Percentiles rank a stretch among this genome's conserved stretches.
phyloP scores from a whole-genome alignment of 2,797 vertebrate species.

The Lithobates sylvaticus region DNA sequence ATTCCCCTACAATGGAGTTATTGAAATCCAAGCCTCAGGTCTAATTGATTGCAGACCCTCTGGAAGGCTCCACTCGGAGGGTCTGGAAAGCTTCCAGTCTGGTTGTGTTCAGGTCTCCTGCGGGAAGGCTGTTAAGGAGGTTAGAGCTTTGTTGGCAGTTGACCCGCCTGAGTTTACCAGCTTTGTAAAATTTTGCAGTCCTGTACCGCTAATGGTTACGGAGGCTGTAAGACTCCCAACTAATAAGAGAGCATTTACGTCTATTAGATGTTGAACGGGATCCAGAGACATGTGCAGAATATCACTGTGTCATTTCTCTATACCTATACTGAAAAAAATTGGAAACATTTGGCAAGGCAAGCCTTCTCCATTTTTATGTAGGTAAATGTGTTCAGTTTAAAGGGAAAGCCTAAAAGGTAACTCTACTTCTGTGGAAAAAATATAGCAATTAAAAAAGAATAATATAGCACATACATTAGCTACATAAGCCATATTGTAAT shows the following conservation, averaged over 20 bases:
- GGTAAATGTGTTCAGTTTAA: too few relatives aligned
- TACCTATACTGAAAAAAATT: too few relatives aligned
- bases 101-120: constrained; percentile 55
- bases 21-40: constrained; percentile 70
- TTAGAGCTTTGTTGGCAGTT: constrained; percentile 53
- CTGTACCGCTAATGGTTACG: constrained; percentile 40
- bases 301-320: background rate
- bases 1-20: constrained; percentile 74
- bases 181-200: background rate
- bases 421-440: too few relatives aligned
- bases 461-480: too few relatives aligned
- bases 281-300: background rate
- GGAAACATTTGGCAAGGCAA: too few relatives aligned
- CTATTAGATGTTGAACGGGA: constrained; percentile 14
- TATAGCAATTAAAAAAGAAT: too few relatives aligned
- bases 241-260: constrained; percentile 25
- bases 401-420: too few relatives aligned
- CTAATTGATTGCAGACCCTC: constrained; percentile 75
- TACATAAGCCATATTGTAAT: too few relatives aligned
- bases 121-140: constrained; percentile 1
- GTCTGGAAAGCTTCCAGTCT: constrained; percentile 68
- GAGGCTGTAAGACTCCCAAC: constrained; percentile 19
- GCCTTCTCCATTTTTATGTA: too few relatives aligned
- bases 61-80: constrained; percentile 65
- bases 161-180: background rate